phyloP scores from a whole-genome alignment of 2,113 vertebrate genomes.

The Anthoscopus minutus region DNA sequence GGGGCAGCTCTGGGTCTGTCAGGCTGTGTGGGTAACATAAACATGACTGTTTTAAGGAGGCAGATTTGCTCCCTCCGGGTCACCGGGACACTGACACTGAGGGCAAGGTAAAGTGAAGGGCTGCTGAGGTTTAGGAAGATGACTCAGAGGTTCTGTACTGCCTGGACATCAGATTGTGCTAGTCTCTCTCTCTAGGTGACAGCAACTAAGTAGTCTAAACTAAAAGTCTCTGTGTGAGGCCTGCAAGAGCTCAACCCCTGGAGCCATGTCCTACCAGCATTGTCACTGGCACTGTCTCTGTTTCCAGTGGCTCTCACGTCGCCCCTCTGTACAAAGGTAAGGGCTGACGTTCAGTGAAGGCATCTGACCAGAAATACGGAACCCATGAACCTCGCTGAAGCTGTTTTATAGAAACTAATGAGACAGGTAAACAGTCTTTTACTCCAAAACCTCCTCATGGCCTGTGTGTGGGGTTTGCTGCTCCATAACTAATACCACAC shows the following conservation, averaged over 20 bases:
- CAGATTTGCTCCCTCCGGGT: background rate
- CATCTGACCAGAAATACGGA: background rate
- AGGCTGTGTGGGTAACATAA: background rate
- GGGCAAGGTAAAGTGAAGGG: background rate
- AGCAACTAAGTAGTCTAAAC: background rate
- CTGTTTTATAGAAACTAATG: background rate
- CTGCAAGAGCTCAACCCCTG: background rate
- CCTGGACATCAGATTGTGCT: background rate
- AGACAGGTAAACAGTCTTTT: background rate
- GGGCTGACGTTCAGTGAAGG: background rate
- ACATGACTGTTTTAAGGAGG: background rate
- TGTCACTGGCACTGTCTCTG: background rate
- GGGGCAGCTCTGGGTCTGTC: background rate
- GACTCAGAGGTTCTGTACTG: background rate
- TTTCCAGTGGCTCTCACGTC: background rate
- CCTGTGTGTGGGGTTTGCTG: background rate
- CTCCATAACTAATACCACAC: background rate
- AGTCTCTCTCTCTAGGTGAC: background rate
- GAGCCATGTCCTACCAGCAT: accelerated
- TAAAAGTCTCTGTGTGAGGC: background rate
- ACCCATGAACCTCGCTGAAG: background rate
- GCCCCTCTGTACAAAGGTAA: background rate
- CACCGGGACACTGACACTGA: background rate
- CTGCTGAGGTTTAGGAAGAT: background rate
- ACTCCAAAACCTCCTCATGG: background rate